These are phyloP conservation scores for Sphaeramia orbicularis DNA, from an alignment of 2,797 vertebrate genomes.

Conservation along the genomic window DNA sequence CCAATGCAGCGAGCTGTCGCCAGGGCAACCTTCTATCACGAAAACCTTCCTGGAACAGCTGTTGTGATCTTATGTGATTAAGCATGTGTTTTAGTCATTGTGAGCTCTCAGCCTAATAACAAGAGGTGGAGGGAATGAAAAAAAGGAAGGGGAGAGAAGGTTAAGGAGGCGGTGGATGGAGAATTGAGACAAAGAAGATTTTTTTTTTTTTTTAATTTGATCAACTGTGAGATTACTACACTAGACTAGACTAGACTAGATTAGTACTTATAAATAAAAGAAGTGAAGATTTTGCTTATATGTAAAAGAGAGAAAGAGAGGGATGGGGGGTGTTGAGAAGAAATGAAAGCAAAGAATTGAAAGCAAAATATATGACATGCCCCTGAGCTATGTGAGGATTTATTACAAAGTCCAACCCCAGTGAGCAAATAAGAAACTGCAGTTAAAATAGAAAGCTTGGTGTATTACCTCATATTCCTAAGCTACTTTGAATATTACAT, in stretches of 20 bases:
- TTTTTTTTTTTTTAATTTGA: too few relatives aligned
- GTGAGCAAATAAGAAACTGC: conserved; percentile 68
- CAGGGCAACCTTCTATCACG: conserved; percentile 74
- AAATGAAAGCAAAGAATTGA: conserved; percentile 68
- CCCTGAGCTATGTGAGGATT: conserved; percentile 64
- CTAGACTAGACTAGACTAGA: too few relatives aligned
- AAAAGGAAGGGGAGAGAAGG: background rate
- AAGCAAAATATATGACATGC: conserved; percentile 63
- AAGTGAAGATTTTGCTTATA: conserved; percentile 39
- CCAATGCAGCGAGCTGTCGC: conserved; percentile 62
- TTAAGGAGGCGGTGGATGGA: background rate
- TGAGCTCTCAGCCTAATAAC: conserved; percentile 56
- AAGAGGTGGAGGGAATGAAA: conserved; percentile 42
- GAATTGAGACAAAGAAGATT: conserved; percentile 22
- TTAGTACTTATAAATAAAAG: too few relatives aligned
- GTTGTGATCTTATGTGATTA: conserved; percentile 76
- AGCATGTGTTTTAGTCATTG: conserved; percentile 77
- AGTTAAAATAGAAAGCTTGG: conserved; percentile 61
- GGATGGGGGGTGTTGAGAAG: conserved; percentile 47
- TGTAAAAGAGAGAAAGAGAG: conserved; percentile 25
- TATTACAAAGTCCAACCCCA: conserved; percentile 65
- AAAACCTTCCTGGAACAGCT: conserved; percentile 72
- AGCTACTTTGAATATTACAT: conserved; percentile 70
- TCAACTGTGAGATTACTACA: conserved; percentile 48
- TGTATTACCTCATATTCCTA: conserved; percentile 62